Base-by-base conservation (phyloP, 2,113 vertebrate genomes). In the Heterochromis multidens region DNA sequence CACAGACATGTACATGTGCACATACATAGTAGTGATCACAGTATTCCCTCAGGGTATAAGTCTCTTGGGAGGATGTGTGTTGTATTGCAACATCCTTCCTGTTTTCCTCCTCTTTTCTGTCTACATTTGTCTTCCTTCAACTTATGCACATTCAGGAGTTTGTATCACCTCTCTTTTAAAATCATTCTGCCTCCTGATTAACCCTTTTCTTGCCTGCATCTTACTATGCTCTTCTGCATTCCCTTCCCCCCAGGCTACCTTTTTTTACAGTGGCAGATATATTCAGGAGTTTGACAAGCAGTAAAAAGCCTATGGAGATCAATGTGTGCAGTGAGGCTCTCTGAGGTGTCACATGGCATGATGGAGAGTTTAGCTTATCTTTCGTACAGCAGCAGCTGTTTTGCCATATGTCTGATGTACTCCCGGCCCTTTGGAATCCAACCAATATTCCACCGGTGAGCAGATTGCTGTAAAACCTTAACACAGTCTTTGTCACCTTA, bases 291-390 rank as follows among this genome's bases (percentile, higher is more conserved):
- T 76, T 90, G 92, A 92, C 89, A 80, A 21, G 60, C 52, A 86
- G 81, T 83, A 85, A 92, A 91, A 91, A 89, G 90, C 84, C 92
- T 86, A 91, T 88, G 83, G 91, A 92, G 92, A 95, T 89, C 57
- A 77, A 92, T 92, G 91, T 87, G 86, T 89, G 89, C 83, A 81
- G 76, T 77, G 81, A 76, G 77, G 88, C 92, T 84, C 90, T 93
- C 84, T 52, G 79, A 83, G 91, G 81, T 92, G 92, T 90, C 91
- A 90, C 82, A 79, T 87, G 72, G 79, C 82, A 82, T 91, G 92
- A 95, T 93, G 91, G 90, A 94, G 88, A 86, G 85, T 81, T 94
- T 87, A 91, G 88, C 91, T 92, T 92, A 88, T 91, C 92, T 89
- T 90, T 85, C 19, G 54, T 49, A 79, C 37, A 46, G 91, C 81